Evolutionary conservation across 2,888 invertebrate genomes (phyloP), one percentile per base, ranked within the genome.

Genomic region (Andrena minutula): DNA sequence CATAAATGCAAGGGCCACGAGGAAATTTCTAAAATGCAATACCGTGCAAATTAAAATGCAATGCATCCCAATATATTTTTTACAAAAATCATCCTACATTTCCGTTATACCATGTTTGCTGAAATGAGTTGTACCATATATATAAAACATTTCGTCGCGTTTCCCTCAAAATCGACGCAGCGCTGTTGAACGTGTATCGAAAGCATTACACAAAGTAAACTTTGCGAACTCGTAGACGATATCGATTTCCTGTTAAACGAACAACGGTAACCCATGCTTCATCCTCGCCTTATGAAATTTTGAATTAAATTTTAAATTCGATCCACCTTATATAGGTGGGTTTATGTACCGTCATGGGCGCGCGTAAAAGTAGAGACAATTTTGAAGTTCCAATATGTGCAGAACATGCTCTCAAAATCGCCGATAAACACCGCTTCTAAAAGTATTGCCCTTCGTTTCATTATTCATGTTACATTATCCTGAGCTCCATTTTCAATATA

Each of bases 251-350:
- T 49, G 32, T 60, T 60, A 75, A 49, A 68, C 47, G 56, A 65
- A 66, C 68, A 60, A 32, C 26, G 6, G 58, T 47, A 68, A 61
- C 58, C 60, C 35, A 23, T 68, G 26, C 68, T 68, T 68, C 60
- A 68, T 60, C 30, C 71, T 41, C 60, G 74, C 47, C 20, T 30
- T 47, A 61, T 61, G 30, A 32, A 68, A 75, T 61, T 51, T 51
- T 68, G 60, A 68, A 68, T 66, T 68, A 68, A 68, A 75, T 75
- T 75, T 75, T 60, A 66, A 75, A 75, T 49, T 60, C 35, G 26
- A 49, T 60, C 58, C 26, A 3, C 32, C 16, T 23, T 28, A 26
- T 49, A 26, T n/a, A 51, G 10, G 35, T 32, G 16, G 20, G 47
- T 66, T 47, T 7, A 49, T 16, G 60, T 41, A 71, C 30, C 53